A percentile compares a stretch with the other conserved stretches of the same genome.
Conservation (phyloP, 1,140 invertebrate species). For the Elymnias hypermnestra region DNA sequence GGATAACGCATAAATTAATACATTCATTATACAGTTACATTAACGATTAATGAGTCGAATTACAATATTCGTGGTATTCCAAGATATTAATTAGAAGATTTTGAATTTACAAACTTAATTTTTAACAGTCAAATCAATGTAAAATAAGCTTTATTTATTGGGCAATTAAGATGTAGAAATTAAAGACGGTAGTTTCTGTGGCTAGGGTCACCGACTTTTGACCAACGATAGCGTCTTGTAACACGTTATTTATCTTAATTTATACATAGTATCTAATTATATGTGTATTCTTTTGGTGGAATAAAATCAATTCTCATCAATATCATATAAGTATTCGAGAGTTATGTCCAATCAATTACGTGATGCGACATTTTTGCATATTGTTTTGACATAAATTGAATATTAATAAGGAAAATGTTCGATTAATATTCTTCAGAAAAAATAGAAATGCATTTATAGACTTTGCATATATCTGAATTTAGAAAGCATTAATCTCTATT, state of each 20-base stretch:
- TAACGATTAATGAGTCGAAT: slow-evolving; percentile 40
- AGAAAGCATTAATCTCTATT: too few species aligned
- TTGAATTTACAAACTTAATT: neutral
- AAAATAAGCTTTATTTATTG: neutral
- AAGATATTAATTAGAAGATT: slow-evolving; percentile 7
- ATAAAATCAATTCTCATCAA: neutral
- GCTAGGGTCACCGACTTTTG: slow-evolving; percentile 17
- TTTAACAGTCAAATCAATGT: neutral
- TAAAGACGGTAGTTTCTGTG: too few species aligned
- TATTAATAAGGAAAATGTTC: neutral
- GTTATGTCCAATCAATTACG: too few species aligned
- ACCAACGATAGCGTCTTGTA: slow-evolving; percentile 9
- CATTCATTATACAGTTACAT: slow-evolving; percentile 26
- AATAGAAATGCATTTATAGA: too few species aligned
- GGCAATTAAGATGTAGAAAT: neutral
- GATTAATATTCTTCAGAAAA: neutral
- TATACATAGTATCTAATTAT: slow-evolving; percentile 2
- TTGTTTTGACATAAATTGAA: neutral
- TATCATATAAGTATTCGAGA: too few species aligned
- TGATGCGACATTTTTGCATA: neutral
- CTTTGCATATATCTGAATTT: too few species aligned
- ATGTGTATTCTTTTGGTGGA: neutral
- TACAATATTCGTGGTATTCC: slow-evolving; percentile 32
- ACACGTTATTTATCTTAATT: slow-evolving; percentile 2
- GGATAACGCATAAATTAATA: slow-evolving; percentile 21